These are phyloP conservation scores for Lepidonotus clava DNA, from an alignment of 2,888 invertebrate genomes.

Conservation along the genomic window DNA sequence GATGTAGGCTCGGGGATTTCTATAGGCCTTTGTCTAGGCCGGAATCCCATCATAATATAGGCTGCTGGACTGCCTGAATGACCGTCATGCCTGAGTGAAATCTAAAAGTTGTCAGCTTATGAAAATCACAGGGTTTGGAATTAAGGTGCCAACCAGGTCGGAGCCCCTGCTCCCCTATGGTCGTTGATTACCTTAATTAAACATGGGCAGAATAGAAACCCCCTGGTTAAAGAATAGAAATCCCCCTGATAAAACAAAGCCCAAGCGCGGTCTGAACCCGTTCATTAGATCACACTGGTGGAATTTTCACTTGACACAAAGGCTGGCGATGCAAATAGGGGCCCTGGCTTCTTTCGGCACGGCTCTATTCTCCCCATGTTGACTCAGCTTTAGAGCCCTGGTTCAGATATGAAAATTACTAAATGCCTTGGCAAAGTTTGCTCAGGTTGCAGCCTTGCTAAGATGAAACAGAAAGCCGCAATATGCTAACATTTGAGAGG, in stretches of 20 bases:
- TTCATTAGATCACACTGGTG: not conserved
- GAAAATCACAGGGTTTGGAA: too few species aligned
- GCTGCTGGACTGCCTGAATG: not conserved
- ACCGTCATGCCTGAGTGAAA: not conserved
- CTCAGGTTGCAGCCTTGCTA: not conserved
- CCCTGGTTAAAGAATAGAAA: too few species aligned
- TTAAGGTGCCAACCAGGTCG: too few species aligned
- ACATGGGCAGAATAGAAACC: too few species aligned
- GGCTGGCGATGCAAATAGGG: not conserved
- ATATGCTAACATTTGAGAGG: conserved; percentile 8
- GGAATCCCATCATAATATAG: conserved; percentile 40
- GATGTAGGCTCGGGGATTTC: too few species aligned
- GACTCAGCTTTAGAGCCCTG: conserved; percentile 10
- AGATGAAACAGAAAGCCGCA: conserved; percentile 31
- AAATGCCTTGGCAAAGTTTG: conserved; percentile 45
- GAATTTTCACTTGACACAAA: conserved; percentile 28
- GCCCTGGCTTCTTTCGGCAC: not conserved
- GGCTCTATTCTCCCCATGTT: not conserved
- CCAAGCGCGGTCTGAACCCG: not conserved
- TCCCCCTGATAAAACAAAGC: too few species aligned
- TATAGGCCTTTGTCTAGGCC: not conserved
- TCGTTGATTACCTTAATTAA: too few species aligned
- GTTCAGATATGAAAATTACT: conserved; percentile 44
- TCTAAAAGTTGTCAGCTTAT: too few species aligned
- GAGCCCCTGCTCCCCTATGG: too few species aligned